phyloP scores from a whole-genome alignment of 35 echinoderm and acorn worm species.

The Anneissia japonica region DNA sequence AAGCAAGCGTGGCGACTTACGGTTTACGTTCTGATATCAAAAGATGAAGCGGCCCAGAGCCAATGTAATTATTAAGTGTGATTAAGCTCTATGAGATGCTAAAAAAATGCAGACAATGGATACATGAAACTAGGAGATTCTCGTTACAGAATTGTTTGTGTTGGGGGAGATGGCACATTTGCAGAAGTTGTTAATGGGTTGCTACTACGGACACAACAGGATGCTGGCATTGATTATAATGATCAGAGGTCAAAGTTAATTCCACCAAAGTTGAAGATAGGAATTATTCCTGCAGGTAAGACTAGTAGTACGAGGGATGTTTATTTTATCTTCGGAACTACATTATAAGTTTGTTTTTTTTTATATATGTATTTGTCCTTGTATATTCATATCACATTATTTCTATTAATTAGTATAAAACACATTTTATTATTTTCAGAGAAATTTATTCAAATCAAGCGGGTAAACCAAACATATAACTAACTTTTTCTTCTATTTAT shows the following conservation, averaged over 20 bases:
- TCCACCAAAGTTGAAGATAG: slow-evolving; percentile 50
- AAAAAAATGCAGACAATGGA: too few relatives aligned
- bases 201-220: slow-evolving; percentile 60
- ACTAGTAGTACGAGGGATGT: too few relatives aligned
- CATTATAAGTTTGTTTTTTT: too few relatives aligned
- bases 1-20: neutral
- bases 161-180: slow-evolving; percentile 86
- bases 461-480: too few relatives aligned
- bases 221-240: slow-evolving; percentile 54
- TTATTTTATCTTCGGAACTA: too few relatives aligned
- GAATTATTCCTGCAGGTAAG: slow-evolving; percentile 90
- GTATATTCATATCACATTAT: too few relatives aligned
- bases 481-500: too few relatives aligned
- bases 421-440: too few relatives aligned
- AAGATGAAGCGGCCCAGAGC: neutral
- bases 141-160: slow-evolving; percentile 58
- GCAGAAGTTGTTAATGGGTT: slow-evolving; percentile 79
- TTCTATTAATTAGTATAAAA: too few relatives aligned
- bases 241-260: slow-evolving; percentile 43
- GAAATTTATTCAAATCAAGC: too few relatives aligned
- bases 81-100: neutral
- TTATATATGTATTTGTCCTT: too few relatives aligned
- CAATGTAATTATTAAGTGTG: neutral
- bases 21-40: neutral
- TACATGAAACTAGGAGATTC: neutral